Evolutionary conservation across 2,113 vertebrate species (phyloP), one percentile per base, ranked within the genome.

Genomic region (Leptodactylus fuscus): DNA sequence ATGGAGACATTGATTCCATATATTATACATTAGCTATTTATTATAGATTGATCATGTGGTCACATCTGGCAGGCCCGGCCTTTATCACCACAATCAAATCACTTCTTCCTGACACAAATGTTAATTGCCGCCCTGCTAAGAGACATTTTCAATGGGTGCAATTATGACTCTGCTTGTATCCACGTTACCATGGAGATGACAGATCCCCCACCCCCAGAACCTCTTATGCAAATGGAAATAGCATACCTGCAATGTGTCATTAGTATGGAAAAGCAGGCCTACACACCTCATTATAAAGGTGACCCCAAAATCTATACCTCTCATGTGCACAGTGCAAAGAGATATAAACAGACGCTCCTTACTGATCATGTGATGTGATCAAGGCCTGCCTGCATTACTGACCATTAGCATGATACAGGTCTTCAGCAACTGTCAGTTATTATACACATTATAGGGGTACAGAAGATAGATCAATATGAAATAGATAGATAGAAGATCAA

Each of bases 101-200:
- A 27, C 38, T 34, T 67, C 38, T 46, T 74, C 34, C 18, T 58
- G 53, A 60, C 55, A 44, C 32, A 81, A 18, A 8, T 62, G 60
- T 27, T 82, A 49, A 82, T 82, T 70, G 81, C 65, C 38, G 44
- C 22, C 65, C 62, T 53, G 46, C 41, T 82, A 55, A 15, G 81
- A 41, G 36, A 60, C 53, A 80, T 80, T 80, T 69, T 62, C 11
- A 53, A 41, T 38, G 81, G 48, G 48, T 73, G 34, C 49, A 83
- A 83, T 83, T 83, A 83, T 18, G 22, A 44, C 65, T 38, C 81
- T 55, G 65, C 81, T 82, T 70, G 67, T 83, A 16, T 34, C 65
- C 67, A 9, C 11, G 49, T 83, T 58, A 36, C 81, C 69, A 83
- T 83, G 48, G 81, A 38, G 22, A 83, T 48, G 29, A 13, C 41